Base-by-base conservation (phyloP, 2,113 vertebrate genomes). In the Hystrix brachyura region DNA sequence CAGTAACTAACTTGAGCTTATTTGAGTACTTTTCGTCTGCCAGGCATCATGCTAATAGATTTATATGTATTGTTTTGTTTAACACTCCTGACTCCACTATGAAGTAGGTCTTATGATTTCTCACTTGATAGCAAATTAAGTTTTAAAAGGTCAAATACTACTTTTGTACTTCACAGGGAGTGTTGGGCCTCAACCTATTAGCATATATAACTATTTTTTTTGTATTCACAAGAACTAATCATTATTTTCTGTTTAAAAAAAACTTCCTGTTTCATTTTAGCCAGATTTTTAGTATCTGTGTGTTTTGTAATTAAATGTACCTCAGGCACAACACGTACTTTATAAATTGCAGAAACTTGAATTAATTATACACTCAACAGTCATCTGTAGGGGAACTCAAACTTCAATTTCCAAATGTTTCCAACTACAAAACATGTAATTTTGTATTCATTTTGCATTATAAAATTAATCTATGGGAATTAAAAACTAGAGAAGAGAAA, bases 401-500 rank as follows among this genome's bases (percentile, higher is more conserved):
- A 96, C 74, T 51, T 87, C n/a, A 27, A 83, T 38, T 93, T 78
- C 82, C 95, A 91, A 84, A 74, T 74, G 13, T 84, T 87, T 84
- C 65, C 79, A 80, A 81, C 53, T 88, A 64, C 18, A 93, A 87
- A 76, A 11, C 43, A 91, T 57, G 29, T 46, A 81, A 46, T 55
- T 74, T 71, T 64, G 27, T 10, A 85, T 91, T 89, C 34, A 82
- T 29, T 93, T 89, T 95, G 19, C 13, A 86, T 71, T 85, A 80
- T 91, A 85, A 87, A 94, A 78, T 29, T 91, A 93, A 94, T 78
- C 64, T 17, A 46, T 43, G 51, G 27, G 5, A 78, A 84, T 83
- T 43, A 84, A 81, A 74, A 92, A 86, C 81, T 34, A 90, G 59
- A 81, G 64, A 94, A 95, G 88, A 87, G 86, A 19, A 82, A 95